Base-by-base conservation (phyloP, 2,113 vertebrate genomes). In the Pontoporia blainvillei region DNA sequence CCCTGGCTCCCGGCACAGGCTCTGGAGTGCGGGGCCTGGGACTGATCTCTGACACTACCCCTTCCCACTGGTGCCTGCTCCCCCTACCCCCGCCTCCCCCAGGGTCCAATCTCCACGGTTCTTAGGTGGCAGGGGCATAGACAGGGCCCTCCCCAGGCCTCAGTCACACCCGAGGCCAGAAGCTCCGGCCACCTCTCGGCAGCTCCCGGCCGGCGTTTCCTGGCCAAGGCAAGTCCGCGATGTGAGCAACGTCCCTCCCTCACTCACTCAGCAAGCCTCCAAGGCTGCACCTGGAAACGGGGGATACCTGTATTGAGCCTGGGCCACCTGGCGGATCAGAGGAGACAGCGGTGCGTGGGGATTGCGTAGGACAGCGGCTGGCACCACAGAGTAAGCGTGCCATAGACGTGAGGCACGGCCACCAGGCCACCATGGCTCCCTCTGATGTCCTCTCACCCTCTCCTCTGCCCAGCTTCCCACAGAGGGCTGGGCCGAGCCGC, bases 301-400 rank as follows among this genome's bases (percentile, higher is more conserved):
- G 21, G 23, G 46, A 25, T 1, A 69, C 44, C n/a, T 29, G 49
- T 64, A 34, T 34, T 6, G 36, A 89, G 46, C 41, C 86, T 21
- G 41, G 41, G 18, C 29, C 25, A 1, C 49, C 62, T 79, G 31
- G 79, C 52, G 23, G n/a, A 69, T 21, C 62, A 8, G 21, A 75
- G 41, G 52, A 71, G 36, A 86, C 5, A 73, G 7, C 0, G 0
- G 31, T 11, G 3, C 9, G 1, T 2, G 3, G 2, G 23, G 67
- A 82, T 31, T 4, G 11, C 8, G 17, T 4, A 23, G 18, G 66
- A 78, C 9, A 66, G 82, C 0, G 11, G 36, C 54, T 39, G 67
- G 52, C 41, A 27, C 29, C 17, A 39, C 10, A 18, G 36, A 66
- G 64, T 12, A n/a, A 54, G 21, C 9, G 4, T 27, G 14, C 3